phyloP scores from a whole-genome alignment of 2,113 vertebrate species.

The Marcusenius ussheri region DNA sequence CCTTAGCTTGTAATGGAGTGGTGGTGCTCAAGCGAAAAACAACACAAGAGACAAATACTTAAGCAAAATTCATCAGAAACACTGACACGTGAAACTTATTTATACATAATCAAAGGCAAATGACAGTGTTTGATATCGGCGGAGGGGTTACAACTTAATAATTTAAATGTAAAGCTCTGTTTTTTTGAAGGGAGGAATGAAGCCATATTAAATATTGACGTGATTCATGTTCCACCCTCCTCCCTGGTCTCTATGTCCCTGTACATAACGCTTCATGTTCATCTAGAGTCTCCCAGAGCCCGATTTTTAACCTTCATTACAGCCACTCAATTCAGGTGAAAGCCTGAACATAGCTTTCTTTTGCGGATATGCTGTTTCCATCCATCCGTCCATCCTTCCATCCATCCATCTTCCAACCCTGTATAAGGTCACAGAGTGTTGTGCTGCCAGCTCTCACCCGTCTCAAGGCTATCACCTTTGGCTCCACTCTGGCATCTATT shows the following conservation, averaged over 20 bases:
- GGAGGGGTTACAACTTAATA: not conserved
- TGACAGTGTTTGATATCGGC: not conserved
- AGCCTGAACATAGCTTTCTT: not conserved
- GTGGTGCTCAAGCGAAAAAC: not conserved
- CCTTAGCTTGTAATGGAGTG: not conserved
- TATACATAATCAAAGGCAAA: not conserved
- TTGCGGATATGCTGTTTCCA: not conserved
- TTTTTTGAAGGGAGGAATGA: not conserved
- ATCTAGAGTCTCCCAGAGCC: not conserved
- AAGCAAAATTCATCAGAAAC: not conserved
- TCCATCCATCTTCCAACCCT: not conserved
- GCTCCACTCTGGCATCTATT: not conserved
- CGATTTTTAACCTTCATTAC: not conserved
- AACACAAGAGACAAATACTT: not conserved
- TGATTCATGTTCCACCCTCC: not conserved
- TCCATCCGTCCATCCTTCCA: not conserved
- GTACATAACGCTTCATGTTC: not conserved
- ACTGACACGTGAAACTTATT: not conserved
- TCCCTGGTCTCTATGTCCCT: not conserved
- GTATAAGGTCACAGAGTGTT: not conserved
- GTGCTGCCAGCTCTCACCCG: not conserved
- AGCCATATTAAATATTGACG: not conserved
- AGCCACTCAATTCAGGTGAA: not conserved
- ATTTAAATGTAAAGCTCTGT: not conserved
- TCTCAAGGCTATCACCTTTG: not conserved